Evolutionary conservation across 2,797 vertebrate genomes (phyloP).

Genomic region (Gymnopithys bicolor): DNA sequence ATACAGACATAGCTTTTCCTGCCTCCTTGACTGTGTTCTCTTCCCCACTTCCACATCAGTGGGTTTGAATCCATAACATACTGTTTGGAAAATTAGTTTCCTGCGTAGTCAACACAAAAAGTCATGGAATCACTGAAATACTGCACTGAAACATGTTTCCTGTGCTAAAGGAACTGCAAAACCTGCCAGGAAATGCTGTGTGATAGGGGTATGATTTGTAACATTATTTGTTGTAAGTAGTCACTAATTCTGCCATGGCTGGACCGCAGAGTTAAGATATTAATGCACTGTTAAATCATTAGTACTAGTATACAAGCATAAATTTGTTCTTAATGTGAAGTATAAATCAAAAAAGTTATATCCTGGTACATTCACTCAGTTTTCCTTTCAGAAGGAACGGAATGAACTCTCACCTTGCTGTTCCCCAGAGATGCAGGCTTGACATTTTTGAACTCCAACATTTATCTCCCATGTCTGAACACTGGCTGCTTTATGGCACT

Average conservation of each 20-base stretch:
- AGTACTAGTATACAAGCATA: background rate
- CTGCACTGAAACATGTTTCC: conserved; percentile 17
- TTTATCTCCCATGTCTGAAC: background rate
- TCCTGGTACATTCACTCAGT: background rate
- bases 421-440: background rate
- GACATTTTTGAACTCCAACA: background rate
- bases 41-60: background rate
- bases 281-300: background rate
- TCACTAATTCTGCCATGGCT: background rate
- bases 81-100: conserved; percentile 11
- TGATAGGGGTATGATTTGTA: conserved; percentile 4
- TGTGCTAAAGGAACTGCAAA: conserved; percentile 29
- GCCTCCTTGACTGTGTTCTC: background rate
- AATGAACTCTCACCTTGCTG: background rate
- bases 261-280: background rate
- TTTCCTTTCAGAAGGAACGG: background rate
- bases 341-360: background rate
- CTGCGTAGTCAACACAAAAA: background rate
- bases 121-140: background rate
- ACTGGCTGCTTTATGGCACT: background rate
- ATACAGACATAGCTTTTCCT: background rate
- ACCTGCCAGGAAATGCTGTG: conserved; percentile 27
- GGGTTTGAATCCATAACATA: background rate
- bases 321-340: background rate
- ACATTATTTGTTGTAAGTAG: background rate